Evolutionary conservation across 2,888 invertebrate species (phyloP).

Genomic region (Elegia similella): DNA sequence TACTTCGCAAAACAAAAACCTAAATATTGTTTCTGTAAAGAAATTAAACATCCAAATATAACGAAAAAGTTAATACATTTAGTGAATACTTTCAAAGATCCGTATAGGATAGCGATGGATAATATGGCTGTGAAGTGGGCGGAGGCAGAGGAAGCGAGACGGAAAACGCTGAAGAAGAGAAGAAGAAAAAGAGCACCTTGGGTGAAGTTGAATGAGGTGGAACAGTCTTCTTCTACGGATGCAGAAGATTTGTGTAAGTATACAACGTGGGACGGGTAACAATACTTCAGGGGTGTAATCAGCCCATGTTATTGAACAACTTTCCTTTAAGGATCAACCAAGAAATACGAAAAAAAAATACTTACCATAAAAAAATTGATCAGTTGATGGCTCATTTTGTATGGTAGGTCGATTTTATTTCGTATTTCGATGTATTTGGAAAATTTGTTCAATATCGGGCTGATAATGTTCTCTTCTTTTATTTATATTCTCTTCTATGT

Average conservation of each 20-base stretch:
- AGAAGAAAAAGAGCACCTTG: neutral
- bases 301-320: no score
- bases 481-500: no score
- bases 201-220: slow-evolving; percentile 6
- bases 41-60: slow-evolving; percentile 44
- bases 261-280: no score
- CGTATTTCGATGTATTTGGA: no score
- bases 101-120: slow-evolving; percentile 30
- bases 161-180: slow-evolving; percentile 16
- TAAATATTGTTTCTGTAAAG: slow-evolving; percentile 48
- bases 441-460: no score
- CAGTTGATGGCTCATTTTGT: no score
- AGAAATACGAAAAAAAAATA: no score
- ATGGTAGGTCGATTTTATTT: no score
- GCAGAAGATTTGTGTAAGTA: slow-evolving; percentile 8
- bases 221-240: neutral
- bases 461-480: no score
- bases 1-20: slow-evolving; percentile 42
- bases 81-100: slow-evolving; percentile 43
- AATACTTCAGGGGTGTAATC: no score
- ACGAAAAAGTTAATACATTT: slow-evolving; percentile 56
- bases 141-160: slow-evolving; percentile 6
- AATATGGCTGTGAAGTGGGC: slow-evolving; percentile 38
- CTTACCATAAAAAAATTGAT: no score
- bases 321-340: no score